Evolutionary conservation across 2,113 vertebrate genomes (phyloP).

Genomic region (Cettia cetti): DNA sequence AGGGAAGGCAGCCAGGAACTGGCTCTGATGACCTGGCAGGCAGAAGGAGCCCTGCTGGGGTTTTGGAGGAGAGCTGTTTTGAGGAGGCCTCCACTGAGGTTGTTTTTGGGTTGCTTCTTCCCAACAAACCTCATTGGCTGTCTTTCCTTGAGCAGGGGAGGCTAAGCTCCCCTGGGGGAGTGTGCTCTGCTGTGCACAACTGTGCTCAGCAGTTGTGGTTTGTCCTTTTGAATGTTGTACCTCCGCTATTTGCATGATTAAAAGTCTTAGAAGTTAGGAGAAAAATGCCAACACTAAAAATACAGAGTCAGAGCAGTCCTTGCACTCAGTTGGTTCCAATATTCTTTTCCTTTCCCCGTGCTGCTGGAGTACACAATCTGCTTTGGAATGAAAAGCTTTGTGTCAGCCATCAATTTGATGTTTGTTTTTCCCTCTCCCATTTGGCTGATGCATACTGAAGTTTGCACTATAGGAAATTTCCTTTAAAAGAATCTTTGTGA

Average conservation of each 20-base stretch:
- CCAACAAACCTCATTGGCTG: neutral
- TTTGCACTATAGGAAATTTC: neutral
- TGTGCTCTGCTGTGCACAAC: neutral
- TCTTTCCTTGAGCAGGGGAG: neutral
- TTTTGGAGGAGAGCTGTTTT: neutral
- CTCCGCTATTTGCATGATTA: neutral
- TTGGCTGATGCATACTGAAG: neutral
- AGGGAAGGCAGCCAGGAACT: neutral
- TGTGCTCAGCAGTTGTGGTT: neutral
- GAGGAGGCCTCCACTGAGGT: neutral
- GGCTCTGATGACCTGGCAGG: neutral
- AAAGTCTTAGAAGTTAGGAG: neutral
- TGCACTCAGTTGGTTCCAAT: neutral
- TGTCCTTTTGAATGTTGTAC: neutral
- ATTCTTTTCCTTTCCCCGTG: neutral
- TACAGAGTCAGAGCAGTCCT: neutral
- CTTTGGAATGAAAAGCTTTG: neutral
- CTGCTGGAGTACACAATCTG: neutral
- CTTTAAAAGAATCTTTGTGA: neutral
- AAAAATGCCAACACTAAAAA: neutral
- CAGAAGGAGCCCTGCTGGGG: neutral
- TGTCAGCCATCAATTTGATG: neutral
- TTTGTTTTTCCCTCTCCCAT: neutral
- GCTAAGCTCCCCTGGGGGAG: neutral
- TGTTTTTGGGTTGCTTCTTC: neutral